Conservation (phyloP, 2,888 invertebrate genomes). For the Trimorus sp. region DNA sequence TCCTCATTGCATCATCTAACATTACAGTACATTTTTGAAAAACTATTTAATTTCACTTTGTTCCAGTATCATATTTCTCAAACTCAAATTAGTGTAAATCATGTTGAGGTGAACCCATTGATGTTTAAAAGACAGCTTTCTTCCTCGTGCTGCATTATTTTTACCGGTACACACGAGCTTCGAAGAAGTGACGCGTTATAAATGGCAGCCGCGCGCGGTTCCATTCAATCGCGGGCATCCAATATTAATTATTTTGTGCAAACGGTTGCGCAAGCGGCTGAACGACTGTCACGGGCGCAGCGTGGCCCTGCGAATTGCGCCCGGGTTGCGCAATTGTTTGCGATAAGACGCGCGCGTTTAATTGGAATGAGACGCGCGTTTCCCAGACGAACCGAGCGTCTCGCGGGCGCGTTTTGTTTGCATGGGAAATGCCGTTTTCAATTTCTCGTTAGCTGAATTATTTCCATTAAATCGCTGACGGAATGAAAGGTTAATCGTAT, state of each 20-base stretch:
- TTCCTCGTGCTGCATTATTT: too few species aligned
- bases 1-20: too few species aligned
- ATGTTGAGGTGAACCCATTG: too few species aligned
- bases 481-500: slow-evolving; percentile 57
- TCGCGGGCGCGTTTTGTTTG: neutral
- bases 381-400: slow-evolving; percentile 19
- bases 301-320: neutral
- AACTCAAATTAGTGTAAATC: too few species aligned
- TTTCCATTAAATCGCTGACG: slow-evolving; percentile 49
- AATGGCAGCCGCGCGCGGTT: slow-evolving; percentile 37
- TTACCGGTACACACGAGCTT: too few species aligned
- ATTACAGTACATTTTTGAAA: too few species aligned
- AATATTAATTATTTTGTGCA: slow-evolving; percentile 61
- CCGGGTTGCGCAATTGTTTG: slow-evolving; percentile 19
- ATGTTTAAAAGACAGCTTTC: too few species aligned
- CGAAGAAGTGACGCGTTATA: slow-evolving; percentile 29
- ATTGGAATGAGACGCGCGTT: slow-evolving; percentile 33
- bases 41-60: too few species aligned
- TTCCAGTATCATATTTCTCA: too few species aligned
- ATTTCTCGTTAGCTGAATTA: slow-evolving; percentile 21
- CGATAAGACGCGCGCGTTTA: slow-evolving; percentile 24
- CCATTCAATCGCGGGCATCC: slow-evolving; percentile 54
- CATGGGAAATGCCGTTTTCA: slow-evolving; percentile 14
- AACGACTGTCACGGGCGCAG: slow-evolving; percentile 50
- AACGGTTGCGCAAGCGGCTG: slow-evolving; percentile 42